phyloP scores from a whole-genome alignment of 2,113 vertebrate species.

The Ageneiosus marmoratus region DNA sequence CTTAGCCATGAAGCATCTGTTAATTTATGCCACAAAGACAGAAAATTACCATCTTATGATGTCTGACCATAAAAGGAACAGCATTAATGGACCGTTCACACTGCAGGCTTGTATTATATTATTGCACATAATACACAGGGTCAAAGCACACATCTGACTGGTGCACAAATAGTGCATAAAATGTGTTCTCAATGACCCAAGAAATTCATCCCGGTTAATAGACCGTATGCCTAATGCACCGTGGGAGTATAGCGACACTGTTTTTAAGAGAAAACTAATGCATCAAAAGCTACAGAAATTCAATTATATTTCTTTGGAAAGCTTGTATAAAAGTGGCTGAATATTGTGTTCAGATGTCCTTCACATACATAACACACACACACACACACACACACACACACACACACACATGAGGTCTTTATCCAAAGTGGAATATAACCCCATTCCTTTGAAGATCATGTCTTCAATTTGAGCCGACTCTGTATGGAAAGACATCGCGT shows the following conservation, averaged over 20 bases:
- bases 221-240: slow-evolving; percentile 31
- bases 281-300: slow-evolving; percentile 33
- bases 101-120: slow-evolving; percentile 21
- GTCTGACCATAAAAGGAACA: slow-evolving; percentile 1
- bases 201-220: slow-evolving; percentile 32
- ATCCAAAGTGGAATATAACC: slow-evolving; percentile 36
- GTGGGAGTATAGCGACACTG: slow-evolving; percentile 8
- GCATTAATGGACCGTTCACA: slow-evolving; percentile 2
- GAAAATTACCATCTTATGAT: slow-evolving; percentile 7
- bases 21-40: slow-evolving; percentile 1
- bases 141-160: slow-evolving; percentile 22
- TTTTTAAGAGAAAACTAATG: slow-evolving; percentile 36
- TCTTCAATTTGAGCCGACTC: slow-evolving; percentile 25
- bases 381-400: neutral
- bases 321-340: slow-evolving; percentile 10
- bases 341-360: slow-evolving; percentile 25
- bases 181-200: slow-evolving; percentile 25
- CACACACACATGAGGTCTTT: slow-evolving; percentile 32
- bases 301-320: slow-evolving; percentile 32
- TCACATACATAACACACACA: neutral
- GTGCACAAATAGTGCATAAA: slow-evolving; percentile 37
- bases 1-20: slow-evolving; percentile 13
- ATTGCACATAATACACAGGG: slow-evolving; percentile 12
- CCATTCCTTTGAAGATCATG: slow-evolving; percentile 5
- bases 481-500: slow-evolving; percentile 37